A percentile compares a stretch with the other conserved stretches of the same genome.
Conservation (phyloP, 23 tunicate genomes). For the Phallusia fumigata region DNA sequence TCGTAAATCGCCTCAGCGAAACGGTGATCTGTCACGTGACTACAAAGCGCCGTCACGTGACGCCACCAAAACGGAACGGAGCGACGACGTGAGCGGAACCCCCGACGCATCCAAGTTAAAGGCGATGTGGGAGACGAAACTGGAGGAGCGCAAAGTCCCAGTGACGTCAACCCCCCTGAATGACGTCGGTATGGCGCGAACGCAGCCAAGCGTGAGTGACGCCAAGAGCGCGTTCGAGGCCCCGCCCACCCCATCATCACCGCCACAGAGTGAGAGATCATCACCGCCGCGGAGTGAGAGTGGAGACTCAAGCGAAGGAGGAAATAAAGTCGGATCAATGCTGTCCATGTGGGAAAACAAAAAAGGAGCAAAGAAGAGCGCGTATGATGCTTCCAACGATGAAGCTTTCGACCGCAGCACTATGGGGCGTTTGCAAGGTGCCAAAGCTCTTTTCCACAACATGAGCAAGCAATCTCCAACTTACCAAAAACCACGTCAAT, state of each 20-base stretch:
- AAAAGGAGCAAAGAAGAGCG: conserved; percentile 21
- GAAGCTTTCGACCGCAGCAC: conserved; percentile 43
- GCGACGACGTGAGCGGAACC: conserved; percentile 10
- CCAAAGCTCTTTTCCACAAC: conserved; percentile 83
- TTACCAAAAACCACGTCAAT: background rate
- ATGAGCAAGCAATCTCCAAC: conserved; percentile 32
- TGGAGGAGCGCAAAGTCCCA: background rate
- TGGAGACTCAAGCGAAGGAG: background rate
- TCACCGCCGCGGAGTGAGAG: conserved; percentile 10
- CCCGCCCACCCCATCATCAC: background rate
- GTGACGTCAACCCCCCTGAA: background rate
- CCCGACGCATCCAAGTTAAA: conserved; percentile 51
- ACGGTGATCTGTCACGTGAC: background rate
- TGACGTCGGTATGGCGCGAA: background rate
- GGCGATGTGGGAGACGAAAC: conserved; percentile 70
- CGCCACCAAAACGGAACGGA: background rate
- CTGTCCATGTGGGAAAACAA: conserved; percentile 66
- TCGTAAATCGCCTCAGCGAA: background rate
- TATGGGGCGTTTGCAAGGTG: conserved; percentile 71
- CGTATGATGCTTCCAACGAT: conserved; percentile 32
- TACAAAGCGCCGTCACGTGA: background rate
- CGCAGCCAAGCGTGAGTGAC: conserved; percentile 1
- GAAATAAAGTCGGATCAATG: conserved; percentile 49
- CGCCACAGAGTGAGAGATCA: conserved; percentile 7
- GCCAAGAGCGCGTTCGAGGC: conserved; percentile 1